Conservation (phyloP, 1,140 invertebrate species). For the Drosophila nasuta region DNA sequence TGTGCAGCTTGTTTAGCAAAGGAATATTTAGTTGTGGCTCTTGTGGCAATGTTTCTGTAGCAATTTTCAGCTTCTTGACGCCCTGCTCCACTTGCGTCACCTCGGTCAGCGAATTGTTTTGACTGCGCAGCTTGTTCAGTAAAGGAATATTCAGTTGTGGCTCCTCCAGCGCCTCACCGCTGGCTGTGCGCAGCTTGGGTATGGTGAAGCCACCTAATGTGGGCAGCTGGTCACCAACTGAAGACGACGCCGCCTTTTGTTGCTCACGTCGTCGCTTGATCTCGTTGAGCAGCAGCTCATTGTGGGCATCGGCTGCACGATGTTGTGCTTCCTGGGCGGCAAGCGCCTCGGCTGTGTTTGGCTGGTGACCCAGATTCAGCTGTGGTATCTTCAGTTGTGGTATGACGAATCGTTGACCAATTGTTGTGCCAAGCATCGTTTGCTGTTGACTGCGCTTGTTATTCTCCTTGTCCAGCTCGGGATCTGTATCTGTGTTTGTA, state of each 20-base stretch:
- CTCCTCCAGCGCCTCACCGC: conserved; percentile 33
- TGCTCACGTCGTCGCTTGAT: conserved; percentile 41
- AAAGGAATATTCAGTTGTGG: conserved; percentile 51
- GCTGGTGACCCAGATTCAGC: conserved; percentile 21
- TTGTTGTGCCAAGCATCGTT: conserved; percentile 44
- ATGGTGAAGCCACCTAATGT: conserved; percentile 39
- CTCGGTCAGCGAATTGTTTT: conserved; percentile 27
- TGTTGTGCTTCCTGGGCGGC: conserved; percentile 35
- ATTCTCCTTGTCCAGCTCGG: conserved; percentile 39
- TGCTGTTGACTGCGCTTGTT: conserved; percentile 51
- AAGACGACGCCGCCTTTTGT: not conserved
- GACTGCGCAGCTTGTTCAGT: conserved; percentile 36
- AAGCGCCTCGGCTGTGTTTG: not conserved
- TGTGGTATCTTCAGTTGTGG: conserved; percentile 51
- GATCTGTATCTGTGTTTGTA: conserved; percentile 22
- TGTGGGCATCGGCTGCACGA: conserved; percentile 43
- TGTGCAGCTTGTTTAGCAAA: conserved; percentile 38
- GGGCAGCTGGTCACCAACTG: not conserved
- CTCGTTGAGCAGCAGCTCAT: conserved; percentile 52
- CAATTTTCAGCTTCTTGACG: conserved; percentile 35
- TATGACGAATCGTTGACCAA: conserved; percentile 46
- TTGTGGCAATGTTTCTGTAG: conserved; percentile 21
- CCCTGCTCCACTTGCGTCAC: conserved; percentile 27
- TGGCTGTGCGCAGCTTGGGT: conserved; percentile 31
- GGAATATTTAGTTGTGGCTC: conserved; percentile 38